A percentile compares a stretch with the other conserved stretches of the same genome.
phyloP scores from a whole-genome alignment of 2,113 vertebrate genomes.

The Plotosus lineatus region DNA sequence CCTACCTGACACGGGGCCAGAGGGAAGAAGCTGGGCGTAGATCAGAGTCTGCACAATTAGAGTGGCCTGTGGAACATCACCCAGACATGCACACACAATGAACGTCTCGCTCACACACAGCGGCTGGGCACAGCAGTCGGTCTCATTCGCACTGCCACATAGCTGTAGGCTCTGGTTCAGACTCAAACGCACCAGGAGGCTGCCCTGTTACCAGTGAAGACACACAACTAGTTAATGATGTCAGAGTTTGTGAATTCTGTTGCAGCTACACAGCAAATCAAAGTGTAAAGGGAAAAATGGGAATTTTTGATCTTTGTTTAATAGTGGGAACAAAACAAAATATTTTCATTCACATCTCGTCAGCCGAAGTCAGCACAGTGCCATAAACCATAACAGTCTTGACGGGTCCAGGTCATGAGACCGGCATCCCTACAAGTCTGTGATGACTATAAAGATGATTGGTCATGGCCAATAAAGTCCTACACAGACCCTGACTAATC shows the following conservation, averaged over 20 bases:
- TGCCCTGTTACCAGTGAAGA: constrained; percentile 66
- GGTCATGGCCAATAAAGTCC: too few relatives aligned
- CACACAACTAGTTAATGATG: background rate
- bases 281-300: background rate
- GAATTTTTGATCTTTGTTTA: too few relatives aligned
- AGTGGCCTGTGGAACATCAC: constrained; percentile 60
- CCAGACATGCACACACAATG: constrained; percentile 78
- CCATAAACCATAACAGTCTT: too few relatives aligned
- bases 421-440: too few relatives aligned
- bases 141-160: constrained; percentile 69
- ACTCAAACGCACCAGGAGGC: constrained; percentile 68
- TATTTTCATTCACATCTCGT: too few relatives aligned
- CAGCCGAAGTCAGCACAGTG: too few relatives aligned
- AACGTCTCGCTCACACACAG: constrained; percentile 80
- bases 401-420: too few relatives aligned
- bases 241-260: too few relatives aligned
- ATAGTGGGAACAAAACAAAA: too few relatives aligned
- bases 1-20: constrained; percentile 73
- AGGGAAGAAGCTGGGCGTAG: constrained; percentile 71
- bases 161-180: constrained; percentile 66
- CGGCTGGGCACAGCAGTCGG: constrained; percentile 69
- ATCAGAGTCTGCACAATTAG: constrained; percentile 86
- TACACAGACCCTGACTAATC: too few relatives aligned
- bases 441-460: too few relatives aligned
- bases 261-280: background rate